Evolutionary conservation across 2,797 vertebrate genomes (phyloP).

Genomic region (Macropodus opercularis): DNA sequence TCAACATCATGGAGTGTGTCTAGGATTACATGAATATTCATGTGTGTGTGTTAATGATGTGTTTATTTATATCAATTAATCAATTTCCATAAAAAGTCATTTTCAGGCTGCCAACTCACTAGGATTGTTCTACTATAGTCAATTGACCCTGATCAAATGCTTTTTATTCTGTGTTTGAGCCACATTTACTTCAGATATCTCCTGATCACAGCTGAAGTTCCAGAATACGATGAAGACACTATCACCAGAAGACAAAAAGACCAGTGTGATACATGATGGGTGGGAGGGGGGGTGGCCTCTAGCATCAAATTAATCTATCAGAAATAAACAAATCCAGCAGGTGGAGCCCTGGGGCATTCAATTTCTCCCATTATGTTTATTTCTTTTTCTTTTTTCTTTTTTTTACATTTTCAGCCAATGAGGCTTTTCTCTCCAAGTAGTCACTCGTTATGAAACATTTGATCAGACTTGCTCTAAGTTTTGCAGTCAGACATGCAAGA

Average conservation of each 20-base stretch:
- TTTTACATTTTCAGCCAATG: background rate
- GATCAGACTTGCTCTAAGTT: slow-evolving; percentile 1
- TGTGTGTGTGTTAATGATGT: too few species aligned
- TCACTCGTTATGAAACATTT: slow-evolving; percentile 3
- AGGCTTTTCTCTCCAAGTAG: background rate
- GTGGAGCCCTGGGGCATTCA: slow-evolving; percentile 57
- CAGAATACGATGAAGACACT: slow-evolving; percentile 20
- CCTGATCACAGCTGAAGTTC: slow-evolving; percentile 1
- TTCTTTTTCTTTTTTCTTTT: slow-evolving; percentile 2
- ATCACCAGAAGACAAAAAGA: slow-evolving; percentile 22
- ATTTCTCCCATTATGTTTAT: slow-evolving; percentile 11
- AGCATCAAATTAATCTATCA: slow-evolving; percentile 20
- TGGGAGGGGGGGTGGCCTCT: slow-evolving; percentile 17
- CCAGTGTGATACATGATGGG: background rate
- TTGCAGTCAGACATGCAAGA: background rate
- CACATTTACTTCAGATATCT: background rate
- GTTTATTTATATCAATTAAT: too few species aligned
- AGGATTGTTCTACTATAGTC: background rate
- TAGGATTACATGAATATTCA: too few species aligned
- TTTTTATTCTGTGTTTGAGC: background rate
- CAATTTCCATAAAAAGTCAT: too few species aligned
- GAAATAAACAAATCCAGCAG: slow-evolving; percentile 56
- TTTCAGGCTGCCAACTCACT: too few species aligned
- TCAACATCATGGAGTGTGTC: too few species aligned
- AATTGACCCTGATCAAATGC: background rate